Evolutionary conservation across 2,113 vertebrate genomes (phyloP).

Genomic region (Alaudala cheleensis): DNA sequence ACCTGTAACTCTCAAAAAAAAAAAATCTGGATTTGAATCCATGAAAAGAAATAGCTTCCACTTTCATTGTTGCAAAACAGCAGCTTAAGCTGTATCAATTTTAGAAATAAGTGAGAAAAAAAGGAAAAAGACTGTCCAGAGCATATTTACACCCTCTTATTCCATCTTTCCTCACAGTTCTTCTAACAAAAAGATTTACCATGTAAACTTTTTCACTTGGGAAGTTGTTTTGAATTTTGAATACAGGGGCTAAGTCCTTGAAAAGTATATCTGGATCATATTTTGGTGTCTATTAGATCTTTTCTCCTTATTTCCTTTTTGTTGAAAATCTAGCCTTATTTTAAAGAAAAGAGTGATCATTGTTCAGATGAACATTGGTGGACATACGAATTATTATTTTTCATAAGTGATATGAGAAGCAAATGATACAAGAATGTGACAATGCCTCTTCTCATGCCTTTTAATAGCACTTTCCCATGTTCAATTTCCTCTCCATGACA

Average conservation of each 20-base stretch:
- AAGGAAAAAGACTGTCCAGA: neutral
- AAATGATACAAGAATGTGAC: neutral
- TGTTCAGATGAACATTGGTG: neutral
- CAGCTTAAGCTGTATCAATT: neutral
- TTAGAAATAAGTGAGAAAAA: neutral
- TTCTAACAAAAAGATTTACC: neutral
- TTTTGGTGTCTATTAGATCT: neutral
- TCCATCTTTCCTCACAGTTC: neutral
- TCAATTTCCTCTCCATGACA: neutral
- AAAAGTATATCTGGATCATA: neutral
- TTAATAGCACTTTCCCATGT: neutral
- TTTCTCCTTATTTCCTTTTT: neutral
- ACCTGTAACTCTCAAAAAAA: neutral
- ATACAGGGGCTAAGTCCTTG: neutral
- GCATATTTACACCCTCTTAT: fast-evolving
- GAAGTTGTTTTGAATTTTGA: neutral
- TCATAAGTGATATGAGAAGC: neutral
- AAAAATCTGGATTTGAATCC: neutral
- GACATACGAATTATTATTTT: neutral
- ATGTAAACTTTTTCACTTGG: neutral
- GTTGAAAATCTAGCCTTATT: neutral
- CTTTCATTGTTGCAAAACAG: neutral
- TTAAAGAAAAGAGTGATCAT: neutral
- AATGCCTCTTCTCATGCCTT: neutral
- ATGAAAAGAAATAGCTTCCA: neutral